Base-by-base conservation (phyloP, 1,140 invertebrate genomes). In the Oryctes rhinoceros region DNA sequence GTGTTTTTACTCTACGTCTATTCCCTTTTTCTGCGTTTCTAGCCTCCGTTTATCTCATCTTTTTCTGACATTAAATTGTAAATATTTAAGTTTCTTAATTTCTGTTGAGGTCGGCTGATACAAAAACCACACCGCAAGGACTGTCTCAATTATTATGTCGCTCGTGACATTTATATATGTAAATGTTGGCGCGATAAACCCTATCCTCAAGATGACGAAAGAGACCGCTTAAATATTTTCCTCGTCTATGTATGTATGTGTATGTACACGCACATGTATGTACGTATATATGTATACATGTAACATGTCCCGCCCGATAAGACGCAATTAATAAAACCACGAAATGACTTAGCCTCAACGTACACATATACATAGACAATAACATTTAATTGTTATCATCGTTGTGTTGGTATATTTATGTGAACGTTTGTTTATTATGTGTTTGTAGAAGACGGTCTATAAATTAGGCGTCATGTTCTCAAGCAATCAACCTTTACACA, bases 401-500 rank as follows among this genome's bases (percentile, higher is more conserved):
- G 10, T 62, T 71, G 65, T 24, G 24, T 35, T 35, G 65, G 53
- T 59, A 59, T 59, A 18, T 59, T 59, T 18, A 59, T 15, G 35
- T 10, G 39, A 44, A 10, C 39, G 39, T 4, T 44, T 44, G 39
- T 44, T 71, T 71, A 24, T 71, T 30, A 35, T 15, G 15, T 59
- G 13, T 59, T 35, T 35, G 35, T 30, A 71, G 18, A 71, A 71
- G 65, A 71, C 65, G 20, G 65, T 15, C 65, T 71, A 71, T 71
- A 71, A 71, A 71, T 71, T 71, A 9, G 13, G 24, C 37, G 7
- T 24, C 75, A 15, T n/a, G 30, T 47, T 44, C 37, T 49, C 47
- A 76, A 76, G 75, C 47, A 76, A 76, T 76, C 75, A 48, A 76
- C 75, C 75, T 76, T 76, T 49, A 44, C 75, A 76, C 75, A 76